phyloP scores from a whole-genome alignment of 1,140 invertebrate species.

The Bombus waltoni region DNA sequence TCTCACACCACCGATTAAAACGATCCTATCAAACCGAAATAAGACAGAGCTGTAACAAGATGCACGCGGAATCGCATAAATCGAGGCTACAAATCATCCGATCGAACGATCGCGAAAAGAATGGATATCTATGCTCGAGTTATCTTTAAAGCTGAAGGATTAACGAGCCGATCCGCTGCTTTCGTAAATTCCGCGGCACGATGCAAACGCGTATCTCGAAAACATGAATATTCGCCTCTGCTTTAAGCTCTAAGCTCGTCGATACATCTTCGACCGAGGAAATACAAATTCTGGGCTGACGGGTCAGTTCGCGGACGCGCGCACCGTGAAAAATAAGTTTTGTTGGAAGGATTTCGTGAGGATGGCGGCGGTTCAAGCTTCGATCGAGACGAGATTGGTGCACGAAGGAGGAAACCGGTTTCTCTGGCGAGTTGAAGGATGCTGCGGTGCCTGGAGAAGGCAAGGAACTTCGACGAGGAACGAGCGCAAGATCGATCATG shows the following conservation, averaged over 20 bases:
- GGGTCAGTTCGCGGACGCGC: background rate
- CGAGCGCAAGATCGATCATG: slow-evolving; percentile 56
- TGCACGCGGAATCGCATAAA: background rate
- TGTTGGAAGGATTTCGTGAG: slow-evolving; percentile 21
- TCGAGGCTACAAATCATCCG: background rate
- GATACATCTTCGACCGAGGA: background rate
- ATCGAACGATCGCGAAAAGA: background rate
- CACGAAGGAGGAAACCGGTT: slow-evolving; percentile 60
- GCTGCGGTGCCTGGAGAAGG: slow-evolving; percentile 47
- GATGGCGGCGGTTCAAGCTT: background rate
- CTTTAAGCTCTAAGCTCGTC: background rate
- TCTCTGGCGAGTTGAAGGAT: slow-evolving; percentile 37
- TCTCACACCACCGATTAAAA: background rate
- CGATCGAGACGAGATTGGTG: slow-evolving; percentile 46
- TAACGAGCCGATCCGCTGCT: slow-evolving; percentile 15
- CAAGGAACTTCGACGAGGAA: slow-evolving; percentile 45
- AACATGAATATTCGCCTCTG: slow-evolving; percentile 41
- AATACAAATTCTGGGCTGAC: slow-evolving; percentile 2
- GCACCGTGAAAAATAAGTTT: slow-evolving; percentile 42
- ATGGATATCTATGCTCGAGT: background rate
- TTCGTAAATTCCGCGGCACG: slow-evolving; percentile 2
- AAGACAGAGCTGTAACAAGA: background rate
- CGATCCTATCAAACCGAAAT: no score
- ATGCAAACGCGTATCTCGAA: background rate
- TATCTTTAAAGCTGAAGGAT: background rate